Evolutionary conservation across 2,888 invertebrate species (phyloP).

Genomic region (Volucella bombylans): DNA sequence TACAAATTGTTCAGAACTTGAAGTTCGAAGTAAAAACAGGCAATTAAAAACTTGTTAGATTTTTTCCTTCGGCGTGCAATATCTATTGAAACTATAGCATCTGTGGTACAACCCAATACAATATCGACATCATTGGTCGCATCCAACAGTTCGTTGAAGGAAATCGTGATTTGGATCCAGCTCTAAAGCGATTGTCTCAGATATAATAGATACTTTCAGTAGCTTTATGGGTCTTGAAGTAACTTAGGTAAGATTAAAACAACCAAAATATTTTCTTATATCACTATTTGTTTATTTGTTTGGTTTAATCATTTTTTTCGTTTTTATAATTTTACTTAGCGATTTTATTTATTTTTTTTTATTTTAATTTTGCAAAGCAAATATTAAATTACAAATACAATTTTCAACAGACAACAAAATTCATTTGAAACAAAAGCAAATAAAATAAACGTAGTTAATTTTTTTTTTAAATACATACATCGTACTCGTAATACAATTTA

Average conservation of each 20-base stretch:
- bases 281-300: slow-evolving; percentile 58
- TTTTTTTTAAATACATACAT: slow-evolving; percentile 14
- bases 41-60: too few relatives aligned
- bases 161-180: too few relatives aligned
- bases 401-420: slow-evolving; percentile 53
- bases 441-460: slow-evolving; percentile 17
- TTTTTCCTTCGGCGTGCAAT: too few relatives aligned
- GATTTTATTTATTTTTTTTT: slow-evolving; percentile 17
- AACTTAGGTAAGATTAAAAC: neutral
- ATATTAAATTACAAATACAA: slow-evolving; percentile 30
- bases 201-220: too few relatives aligned
- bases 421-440: slow-evolving; percentile 43
- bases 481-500: slow-evolving; percentile 3
- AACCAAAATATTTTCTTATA: neutral
- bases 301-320: slow-evolving; percentile 39
- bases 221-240: too few relatives aligned
- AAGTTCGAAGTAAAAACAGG: too few relatives aligned
- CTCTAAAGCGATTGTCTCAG: too few relatives aligned
- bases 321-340: slow-evolving; percentile 11
- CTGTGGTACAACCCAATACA: too few relatives aligned
- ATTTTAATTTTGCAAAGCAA: slow-evolving; percentile 47
- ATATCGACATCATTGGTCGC: too few relatives aligned
- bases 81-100: too few relatives aligned
- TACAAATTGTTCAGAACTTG: too few relatives aligned
- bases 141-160: too few relatives aligned